Conservation (phyloP, 2,888 invertebrate genomes). For the Ectobius pallidus region DNA sequence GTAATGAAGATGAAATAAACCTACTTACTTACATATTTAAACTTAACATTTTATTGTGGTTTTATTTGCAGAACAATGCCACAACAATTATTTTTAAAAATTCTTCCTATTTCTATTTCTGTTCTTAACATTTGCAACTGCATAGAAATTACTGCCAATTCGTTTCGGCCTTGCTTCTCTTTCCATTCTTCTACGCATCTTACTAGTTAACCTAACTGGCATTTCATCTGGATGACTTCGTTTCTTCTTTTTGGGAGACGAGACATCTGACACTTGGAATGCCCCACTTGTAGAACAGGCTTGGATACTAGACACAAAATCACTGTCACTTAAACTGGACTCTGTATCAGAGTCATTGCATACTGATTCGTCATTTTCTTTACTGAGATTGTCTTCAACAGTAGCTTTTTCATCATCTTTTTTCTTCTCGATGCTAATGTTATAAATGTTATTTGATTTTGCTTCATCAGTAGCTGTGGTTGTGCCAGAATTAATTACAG, state of each 20-base stretch:
- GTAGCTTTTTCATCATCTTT: too few relatives aligned
- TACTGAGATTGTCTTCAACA: conserved; percentile 34
- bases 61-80: too few relatives aligned
- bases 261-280: conserved; percentile 56
- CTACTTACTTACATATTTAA: too few relatives aligned
- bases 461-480: too few relatives aligned
- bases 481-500: too few relatives aligned
- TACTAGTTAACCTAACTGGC: conserved; percentile 68
- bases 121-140: conserved; percentile 88
- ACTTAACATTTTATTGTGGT: too few relatives aligned
- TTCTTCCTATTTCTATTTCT: conserved; percentile 74
- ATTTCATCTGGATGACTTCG: conserved; percentile 44
- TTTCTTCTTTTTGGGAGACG: conserved; percentile 46
- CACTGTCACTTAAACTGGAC: conserved; percentile 70
- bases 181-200: conserved; percentile 75
- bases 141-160: conserved; percentile 88
- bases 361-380: conserved; percentile 56
- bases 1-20: too few relatives aligned
- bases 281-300: conserved; percentile 55
- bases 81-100: not conserved
- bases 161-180: conserved; percentile 78
- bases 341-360: conserved; percentile 61
- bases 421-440: too few relatives aligned
- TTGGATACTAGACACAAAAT: conserved; percentile 59
- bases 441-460: too few relatives aligned